Evolutionary conservation across 2,113 vertebrate species (phyloP).

Genomic region (Bubo bubo): DNA sequence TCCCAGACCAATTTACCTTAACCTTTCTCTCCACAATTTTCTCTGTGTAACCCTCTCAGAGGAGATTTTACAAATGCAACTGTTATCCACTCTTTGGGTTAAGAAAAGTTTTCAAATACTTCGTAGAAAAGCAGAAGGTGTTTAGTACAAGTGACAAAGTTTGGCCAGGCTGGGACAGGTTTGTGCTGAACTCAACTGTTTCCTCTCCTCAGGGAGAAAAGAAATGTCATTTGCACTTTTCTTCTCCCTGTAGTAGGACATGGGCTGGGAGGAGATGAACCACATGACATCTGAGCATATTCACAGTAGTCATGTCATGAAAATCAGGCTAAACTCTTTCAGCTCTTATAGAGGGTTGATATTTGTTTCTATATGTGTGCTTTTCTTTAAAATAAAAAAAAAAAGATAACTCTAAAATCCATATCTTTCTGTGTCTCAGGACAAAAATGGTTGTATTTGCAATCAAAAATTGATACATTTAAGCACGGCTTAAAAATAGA

Average conservation of each 20-base stretch:
- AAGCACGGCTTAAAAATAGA: background rate
- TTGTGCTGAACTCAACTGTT: background rate
- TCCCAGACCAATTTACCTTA: background rate
- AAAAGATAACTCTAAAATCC: background rate
- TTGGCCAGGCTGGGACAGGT: background rate
- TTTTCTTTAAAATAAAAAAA: background rate
- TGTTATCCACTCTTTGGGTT: background rate
- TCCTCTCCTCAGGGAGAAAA: background rate
- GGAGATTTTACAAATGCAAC: background rate
- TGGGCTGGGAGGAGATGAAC: background rate
- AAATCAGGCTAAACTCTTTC: background rate
- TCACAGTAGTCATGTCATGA: background rate
- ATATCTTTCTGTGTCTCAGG: background rate
- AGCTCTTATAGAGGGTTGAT: background rate
- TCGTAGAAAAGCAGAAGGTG: background rate
- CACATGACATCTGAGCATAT: background rate
- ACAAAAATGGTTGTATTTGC: background rate
- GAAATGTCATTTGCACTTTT: accelerated
- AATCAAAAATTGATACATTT: background rate
- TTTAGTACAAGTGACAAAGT: background rate
- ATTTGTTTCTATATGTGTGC: background rate
- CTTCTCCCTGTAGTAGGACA: background rate
- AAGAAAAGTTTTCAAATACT: background rate
- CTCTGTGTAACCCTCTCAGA: background rate
- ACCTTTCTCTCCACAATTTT: background rate